Percentiles rank a stretch among this genome's conserved stretches.
phyloP scores from a whole-genome alignment of 2,113 vertebrate genomes.

The Oreochromis spilurus region DNA sequence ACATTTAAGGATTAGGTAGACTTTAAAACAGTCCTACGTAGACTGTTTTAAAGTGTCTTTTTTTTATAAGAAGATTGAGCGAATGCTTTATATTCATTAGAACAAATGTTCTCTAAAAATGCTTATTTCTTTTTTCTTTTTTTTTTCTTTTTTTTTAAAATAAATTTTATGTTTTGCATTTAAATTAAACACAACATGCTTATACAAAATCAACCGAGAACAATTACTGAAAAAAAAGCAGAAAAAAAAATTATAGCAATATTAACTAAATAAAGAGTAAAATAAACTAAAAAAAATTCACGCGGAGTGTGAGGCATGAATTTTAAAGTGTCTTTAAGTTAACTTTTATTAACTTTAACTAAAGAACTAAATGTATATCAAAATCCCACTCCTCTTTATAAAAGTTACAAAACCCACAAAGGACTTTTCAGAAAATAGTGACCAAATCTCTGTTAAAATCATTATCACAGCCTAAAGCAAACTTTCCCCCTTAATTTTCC shows the following conservation, averaged over 20 bases:
- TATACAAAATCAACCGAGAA: too few relatives aligned
- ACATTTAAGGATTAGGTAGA: not conserved
- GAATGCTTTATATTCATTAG: too few relatives aligned
- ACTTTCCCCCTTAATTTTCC: not conserved
- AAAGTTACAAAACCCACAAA: not conserved
- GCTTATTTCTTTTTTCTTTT: too few relatives aligned
- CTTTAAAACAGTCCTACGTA: not conserved
- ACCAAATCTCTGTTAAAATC: not conserved
- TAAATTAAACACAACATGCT: too few relatives aligned
- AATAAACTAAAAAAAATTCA: too few relatives aligned
- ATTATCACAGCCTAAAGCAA: not conserved
- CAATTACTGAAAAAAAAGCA: too few relatives aligned
- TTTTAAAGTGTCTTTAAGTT: not conserved
- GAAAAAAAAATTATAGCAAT: too few relatives aligned
- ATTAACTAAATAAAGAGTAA: too few relatives aligned
- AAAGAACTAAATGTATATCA: not conserved
- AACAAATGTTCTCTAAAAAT: too few relatives aligned
- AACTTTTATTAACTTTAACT: not conserved
- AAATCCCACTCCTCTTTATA: not conserved
- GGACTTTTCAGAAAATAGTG: not conserved
- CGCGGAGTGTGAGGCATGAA: too few relatives aligned
- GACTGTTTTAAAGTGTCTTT: not conserved
- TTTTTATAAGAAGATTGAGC: too few relatives aligned
- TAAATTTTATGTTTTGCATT: too few relatives aligned
- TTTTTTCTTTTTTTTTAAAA: not conserved